Evolutionary conservation across 2,113 vertebrate species (phyloP).

Genomic region (Poeciliopsis turrubarensis): DNA sequence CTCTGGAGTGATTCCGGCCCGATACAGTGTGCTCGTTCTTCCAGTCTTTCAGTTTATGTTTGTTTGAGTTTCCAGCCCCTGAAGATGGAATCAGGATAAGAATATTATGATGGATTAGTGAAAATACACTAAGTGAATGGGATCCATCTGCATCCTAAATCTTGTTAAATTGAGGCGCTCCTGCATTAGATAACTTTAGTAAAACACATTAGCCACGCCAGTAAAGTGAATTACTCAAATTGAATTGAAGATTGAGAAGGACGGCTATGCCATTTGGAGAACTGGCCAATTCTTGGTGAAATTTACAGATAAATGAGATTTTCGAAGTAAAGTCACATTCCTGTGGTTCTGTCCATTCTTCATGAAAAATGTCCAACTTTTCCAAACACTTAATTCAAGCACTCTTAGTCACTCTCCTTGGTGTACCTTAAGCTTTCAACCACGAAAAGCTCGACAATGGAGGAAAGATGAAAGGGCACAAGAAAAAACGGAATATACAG

Average conservation of each 20-base stretch:
- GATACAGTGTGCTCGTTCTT: slow-evolving; percentile 1
- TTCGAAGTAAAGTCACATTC: neutral
- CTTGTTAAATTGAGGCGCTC: slow-evolving; percentile 23
- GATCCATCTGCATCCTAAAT: slow-evolving; percentile 30
- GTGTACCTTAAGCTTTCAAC: neutral
- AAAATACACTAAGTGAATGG: slow-evolving; percentile 12
- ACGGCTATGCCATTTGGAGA: slow-evolving; percentile 11
- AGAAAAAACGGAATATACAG: neutral
- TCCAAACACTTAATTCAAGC: neutral
- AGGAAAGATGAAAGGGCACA: neutral
- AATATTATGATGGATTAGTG: slow-evolving; percentile 25
- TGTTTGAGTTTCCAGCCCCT: slow-evolving; percentile 3
- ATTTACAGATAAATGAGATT: neutral
- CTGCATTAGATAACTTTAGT: slow-evolving; percentile 6
- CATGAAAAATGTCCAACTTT: neutral
- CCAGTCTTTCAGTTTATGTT: slow-evolving; percentile 21
- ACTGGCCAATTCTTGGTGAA: neutral
- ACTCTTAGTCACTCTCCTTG: too few relatives aligned
- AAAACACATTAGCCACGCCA: slow-evolving; percentile 30
- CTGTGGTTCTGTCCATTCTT: neutral
- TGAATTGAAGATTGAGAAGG: slow-evolving; percentile 5
- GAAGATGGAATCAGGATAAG: slow-evolving; percentile 24
- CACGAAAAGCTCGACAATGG: neutral
- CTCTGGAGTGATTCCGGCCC: slow-evolving; percentile 9
- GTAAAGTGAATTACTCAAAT: slow-evolving; percentile 39